These are phyloP conservation scores for Torymus texanus DNA, from an alignment of 2,888 invertebrate species.

Conservation along the genomic window DNA sequence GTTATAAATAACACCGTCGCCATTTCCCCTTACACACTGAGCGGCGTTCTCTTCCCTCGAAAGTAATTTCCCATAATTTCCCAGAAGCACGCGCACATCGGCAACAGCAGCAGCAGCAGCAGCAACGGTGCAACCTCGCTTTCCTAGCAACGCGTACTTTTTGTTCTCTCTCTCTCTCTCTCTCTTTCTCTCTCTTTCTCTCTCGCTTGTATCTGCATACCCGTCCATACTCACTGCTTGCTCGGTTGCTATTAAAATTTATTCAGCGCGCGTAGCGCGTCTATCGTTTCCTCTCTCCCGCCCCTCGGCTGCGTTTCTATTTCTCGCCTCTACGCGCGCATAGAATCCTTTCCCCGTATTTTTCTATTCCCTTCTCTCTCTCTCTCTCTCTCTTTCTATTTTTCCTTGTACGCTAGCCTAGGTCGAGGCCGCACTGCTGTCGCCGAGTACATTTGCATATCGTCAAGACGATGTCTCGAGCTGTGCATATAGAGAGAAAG, in stretches of 20 bases:
- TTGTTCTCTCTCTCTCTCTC: neutral
- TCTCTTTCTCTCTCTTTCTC: neutral
- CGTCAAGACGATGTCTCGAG: constrained; percentile 5
- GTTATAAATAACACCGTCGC: no score
- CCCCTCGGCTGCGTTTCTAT: neutral
- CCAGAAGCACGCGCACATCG: no score
- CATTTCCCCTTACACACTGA: no score
- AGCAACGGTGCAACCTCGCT: no score
- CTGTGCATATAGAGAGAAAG: neutral
- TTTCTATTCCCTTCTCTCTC: constrained; percentile 1
- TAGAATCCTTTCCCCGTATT: neutral
- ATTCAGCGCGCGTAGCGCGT: constrained; percentile 37
- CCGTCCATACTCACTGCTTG: constrained; percentile 5
- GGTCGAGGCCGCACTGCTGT: constrained; percentile 37
- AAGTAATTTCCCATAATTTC: no score
- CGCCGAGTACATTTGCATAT: constrained; percentile 38
- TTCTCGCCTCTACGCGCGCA: neutral
- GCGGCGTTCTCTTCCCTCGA: no score
- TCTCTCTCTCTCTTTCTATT: constrained; percentile 27
- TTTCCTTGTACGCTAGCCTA: constrained; percentile 27
- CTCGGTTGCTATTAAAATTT: constrained; percentile 38
- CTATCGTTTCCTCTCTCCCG: constrained; percentile 22
- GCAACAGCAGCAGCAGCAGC: no score
- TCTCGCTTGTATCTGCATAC: constrained; percentile 8
- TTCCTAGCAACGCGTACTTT: no score